A percentile compares a stretch with the other conserved stretches of the same genome.
Evolutionary conservation across 2,888 invertebrate species (phyloP).

Genomic region (Allygus modestus): DNA sequence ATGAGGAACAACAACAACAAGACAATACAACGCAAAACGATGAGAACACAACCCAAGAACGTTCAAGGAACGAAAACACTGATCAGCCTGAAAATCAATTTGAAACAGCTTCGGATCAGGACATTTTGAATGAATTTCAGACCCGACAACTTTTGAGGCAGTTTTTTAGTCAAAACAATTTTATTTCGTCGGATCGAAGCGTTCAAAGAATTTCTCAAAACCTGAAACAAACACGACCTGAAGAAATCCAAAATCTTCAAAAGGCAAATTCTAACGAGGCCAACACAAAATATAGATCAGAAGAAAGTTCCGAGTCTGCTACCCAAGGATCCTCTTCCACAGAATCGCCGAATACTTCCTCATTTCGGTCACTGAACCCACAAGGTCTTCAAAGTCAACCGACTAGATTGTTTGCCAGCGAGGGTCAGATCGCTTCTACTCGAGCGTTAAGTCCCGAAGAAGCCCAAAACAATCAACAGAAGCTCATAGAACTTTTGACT

Average conservation of each 20-base stretch:
- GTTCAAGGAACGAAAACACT: not conserved
- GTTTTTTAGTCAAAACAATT: not conserved
- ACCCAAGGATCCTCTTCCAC: not conserved
- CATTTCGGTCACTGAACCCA: not conserved
- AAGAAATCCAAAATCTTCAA: not conserved
- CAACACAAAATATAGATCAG: not conserved
- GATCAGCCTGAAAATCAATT: not conserved
- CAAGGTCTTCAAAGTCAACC: not conserved
- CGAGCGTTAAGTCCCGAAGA: slow-evolving; percentile 73
- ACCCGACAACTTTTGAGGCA: slow-evolving; percentile 26
- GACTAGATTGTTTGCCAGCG: not conserved
- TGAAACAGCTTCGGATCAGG: slow-evolving; percentile 30
- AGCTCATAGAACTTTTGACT: slow-evolving; percentile 77
- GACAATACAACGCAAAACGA: not conserved
- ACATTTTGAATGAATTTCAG: slow-evolving; percentile 50
- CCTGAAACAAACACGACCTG: slow-evolving; percentile 11
- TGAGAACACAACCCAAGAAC: not conserved
- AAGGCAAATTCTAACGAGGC: not conserved
- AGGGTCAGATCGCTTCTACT: slow-evolving; percentile 72
- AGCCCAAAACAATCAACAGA: slow-evolving; percentile 75
- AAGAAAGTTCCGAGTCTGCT: slow-evolving; percentile 21
- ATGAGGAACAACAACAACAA: not conserved
- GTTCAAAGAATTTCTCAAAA: slow-evolving; percentile 6
- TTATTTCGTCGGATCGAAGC: slow-evolving; percentile 4
- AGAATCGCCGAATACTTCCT: not conserved